A percentile compares a stretch with the other conserved stretches of the same genome.
These are phyloP conservation scores for Pollachius pollachius DNA, from an alignment of 2,113 vertebrate species.

Conservation along the genomic window DNA sequence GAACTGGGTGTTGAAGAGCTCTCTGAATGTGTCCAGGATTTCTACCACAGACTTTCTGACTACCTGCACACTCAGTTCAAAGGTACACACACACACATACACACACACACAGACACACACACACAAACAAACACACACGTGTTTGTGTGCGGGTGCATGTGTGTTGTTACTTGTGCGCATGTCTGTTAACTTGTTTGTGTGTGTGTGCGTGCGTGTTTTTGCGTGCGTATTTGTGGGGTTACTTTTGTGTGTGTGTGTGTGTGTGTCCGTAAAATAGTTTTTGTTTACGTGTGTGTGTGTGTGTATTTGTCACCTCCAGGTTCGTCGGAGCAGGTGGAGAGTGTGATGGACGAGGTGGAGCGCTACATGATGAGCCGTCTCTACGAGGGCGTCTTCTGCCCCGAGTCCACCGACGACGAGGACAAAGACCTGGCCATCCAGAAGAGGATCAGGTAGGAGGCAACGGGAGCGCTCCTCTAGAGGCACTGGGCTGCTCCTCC, in stretches of 20 bases:
- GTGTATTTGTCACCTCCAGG: constrained; percentile 63
- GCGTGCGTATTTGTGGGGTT: no score
- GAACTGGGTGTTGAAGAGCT: constrained; percentile 86
- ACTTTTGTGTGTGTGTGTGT: no score
- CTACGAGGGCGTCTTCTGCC: constrained; percentile 93
- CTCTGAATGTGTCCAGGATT: constrained; percentile 92
- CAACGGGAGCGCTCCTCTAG: no score
- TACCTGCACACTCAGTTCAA: constrained; percentile 86
- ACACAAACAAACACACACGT: no score
- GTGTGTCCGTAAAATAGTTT: not conserved
- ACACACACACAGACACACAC: not conserved
- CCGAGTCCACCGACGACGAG: constrained; percentile 93
- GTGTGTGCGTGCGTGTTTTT: no score
- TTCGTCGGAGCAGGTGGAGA: constrained; percentile 84
- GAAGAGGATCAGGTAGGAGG: constrained; percentile 86
- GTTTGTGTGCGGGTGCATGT: no score
- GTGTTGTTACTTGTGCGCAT: no score
- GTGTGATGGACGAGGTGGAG: constrained; percentile 93
- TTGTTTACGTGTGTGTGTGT: not conserved
- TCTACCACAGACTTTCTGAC: constrained; percentile 94
- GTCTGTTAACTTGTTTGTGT: no score
- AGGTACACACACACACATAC: constrained; percentile 67
- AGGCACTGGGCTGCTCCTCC: no score
- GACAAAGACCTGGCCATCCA: constrained; percentile 92
- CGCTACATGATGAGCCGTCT: constrained; percentile 93